Base-by-base conservation (phyloP, 2,113 vertebrate species). In the Cottus gobio region DNA sequence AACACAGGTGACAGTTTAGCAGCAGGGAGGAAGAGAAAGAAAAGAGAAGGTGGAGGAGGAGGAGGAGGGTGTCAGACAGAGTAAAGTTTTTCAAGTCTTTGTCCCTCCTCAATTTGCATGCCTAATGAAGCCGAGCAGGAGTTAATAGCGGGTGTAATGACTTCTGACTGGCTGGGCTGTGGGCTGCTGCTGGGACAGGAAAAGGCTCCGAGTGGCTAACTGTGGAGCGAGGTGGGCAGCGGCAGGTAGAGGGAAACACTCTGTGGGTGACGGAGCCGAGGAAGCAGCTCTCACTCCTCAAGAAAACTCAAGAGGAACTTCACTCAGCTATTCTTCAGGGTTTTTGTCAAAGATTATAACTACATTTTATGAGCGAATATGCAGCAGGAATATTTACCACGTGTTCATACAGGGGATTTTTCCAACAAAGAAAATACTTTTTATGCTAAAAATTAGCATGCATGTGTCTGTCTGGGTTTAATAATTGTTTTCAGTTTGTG, bases 111-210 rank as follows among this genome's bases (percentile, higher is more conserved):
- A 95, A 95, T 95, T 94, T 95, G 90, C 95, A 95, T 95, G 94
- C 92, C 94, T 95, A 95, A 95, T 95, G 95, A 95, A 93, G 94
- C 94, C 86, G 91, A 95, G 91, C 93, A 85, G 84, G 92, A 95
- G 94, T 95, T 95, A 95, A 95, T 95, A 95, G 94, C 18, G 93
- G 93, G 93, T 95, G 94, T 95, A 95, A 95, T 95, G 94, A 93
- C 94, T 95, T 95, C 93, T 95, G 94, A 95, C 94, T 93, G 90
- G 92, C 94, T 88, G 88, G 87, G 80, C 91, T 89, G 84, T 82
- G 70, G 89, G 87, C 89, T 89, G 90, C 79, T 75, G 90, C 79
- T 77, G 92, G 91, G 87, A 87, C 82, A 64, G 52, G 71, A 74
- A 76, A 73, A 82, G 81, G 85, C 87, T 90, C 10, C 1, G 79